These are phyloP conservation scores for Hofmannophila pseudospretella DNA, from an alignment of 2,888 invertebrate genomes.

Conservation along the genomic window DNA sequence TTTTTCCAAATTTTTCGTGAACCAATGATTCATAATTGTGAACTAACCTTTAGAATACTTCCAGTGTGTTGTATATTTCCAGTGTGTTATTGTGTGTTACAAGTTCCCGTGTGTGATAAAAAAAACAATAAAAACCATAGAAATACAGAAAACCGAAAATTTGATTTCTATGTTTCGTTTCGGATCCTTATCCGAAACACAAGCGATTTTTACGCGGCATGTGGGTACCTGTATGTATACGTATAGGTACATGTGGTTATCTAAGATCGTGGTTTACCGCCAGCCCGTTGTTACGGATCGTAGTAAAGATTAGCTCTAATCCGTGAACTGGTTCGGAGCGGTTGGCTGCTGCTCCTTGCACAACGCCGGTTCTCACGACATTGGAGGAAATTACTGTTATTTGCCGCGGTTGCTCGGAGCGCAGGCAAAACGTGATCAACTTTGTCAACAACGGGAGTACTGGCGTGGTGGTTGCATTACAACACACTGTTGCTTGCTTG, in stretches of 20 bases:
- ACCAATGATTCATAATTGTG: too few species aligned
- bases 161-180: too few species aligned
- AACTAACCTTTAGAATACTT: too few species aligned
- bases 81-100: too few species aligned
- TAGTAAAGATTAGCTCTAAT: slow-evolving; percentile 56
- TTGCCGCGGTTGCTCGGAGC: slow-evolving; percentile 29
- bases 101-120: too few species aligned
- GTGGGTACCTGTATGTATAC: too few species aligned
- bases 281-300: slow-evolving; percentile 48
- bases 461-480: too few species aligned
- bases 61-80: too few species aligned
- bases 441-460: not conserved
- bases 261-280: slow-evolving; percentile 42
- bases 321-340: slow-evolving; percentile 60
- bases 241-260: slow-evolving; percentile 25
- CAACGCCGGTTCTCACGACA: slow-evolving; percentile 68
- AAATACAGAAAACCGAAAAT: too few species aligned
- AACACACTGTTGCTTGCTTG: too few species aligned
- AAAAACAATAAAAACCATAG: too few species aligned
- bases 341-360: slow-evolving; percentile 46
- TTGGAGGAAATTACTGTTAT: slow-evolving; percentile 69
- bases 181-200: not conserved
- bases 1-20: too few species aligned
- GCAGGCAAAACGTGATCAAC: slow-evolving; percentile 28
- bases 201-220: slow-evolving; percentile 15